Evolutionary conservation across 2,797 vertebrate genomes (phyloP).

Genomic region (Potorous gilbertii): DNA sequence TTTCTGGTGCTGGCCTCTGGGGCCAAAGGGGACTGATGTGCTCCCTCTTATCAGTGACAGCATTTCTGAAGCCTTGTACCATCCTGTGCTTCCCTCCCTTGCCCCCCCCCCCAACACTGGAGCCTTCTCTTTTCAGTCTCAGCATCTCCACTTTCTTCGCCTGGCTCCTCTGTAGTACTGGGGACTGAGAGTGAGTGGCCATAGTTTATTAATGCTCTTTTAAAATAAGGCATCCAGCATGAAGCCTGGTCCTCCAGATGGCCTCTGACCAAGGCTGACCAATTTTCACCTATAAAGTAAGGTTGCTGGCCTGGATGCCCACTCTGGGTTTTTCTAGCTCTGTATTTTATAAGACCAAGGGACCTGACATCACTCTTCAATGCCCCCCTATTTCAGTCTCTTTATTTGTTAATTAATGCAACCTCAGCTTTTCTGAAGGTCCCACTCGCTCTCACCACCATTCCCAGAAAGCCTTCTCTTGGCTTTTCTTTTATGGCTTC

Average conservation of each 20-base stretch:
- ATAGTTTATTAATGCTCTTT: neutral
- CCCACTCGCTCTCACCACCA: neutral
- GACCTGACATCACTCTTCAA: neutral
- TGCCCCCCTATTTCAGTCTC: neutral
- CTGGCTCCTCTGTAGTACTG: neutral
- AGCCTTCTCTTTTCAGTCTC: neutral
- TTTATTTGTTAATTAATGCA: neutral
- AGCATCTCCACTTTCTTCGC: neutral
- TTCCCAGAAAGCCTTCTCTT: neutral
- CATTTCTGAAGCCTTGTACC: neutral
- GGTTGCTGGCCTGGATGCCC: neutral
- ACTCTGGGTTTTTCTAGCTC: neutral
- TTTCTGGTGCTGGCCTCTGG: neutral
- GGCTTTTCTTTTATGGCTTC: too few relatives aligned
- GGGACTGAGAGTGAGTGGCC: too few relatives aligned
- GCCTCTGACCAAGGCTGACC: neutral
- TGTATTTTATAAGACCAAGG: neutral
- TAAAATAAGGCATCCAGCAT: neutral
- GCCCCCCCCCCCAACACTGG: neutral
- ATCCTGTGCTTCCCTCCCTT: neutral
- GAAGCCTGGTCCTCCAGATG: neutral
- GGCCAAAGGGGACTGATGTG: neutral
- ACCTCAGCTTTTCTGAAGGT: neutral
- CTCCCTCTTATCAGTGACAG: fast-evolving
- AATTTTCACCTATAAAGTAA: neutral